Evolutionary conservation across 92 coral and sea anemone genomes (phyloP).

Genomic region (Ricordea florida): DNA sequence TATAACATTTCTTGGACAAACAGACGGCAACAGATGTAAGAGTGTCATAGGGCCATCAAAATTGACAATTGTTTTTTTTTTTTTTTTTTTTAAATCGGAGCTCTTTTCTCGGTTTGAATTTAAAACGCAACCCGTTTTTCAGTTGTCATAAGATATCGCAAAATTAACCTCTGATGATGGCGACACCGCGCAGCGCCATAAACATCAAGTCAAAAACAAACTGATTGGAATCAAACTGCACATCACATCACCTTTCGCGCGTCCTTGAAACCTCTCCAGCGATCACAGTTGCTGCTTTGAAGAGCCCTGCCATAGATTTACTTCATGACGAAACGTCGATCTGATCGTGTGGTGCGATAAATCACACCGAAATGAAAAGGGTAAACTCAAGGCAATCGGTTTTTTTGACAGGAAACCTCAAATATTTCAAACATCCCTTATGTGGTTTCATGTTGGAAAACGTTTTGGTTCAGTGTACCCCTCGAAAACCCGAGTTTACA

Average conservation of each 20-base stretch:
- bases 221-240: background rate
- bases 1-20: constrained; percentile 29
- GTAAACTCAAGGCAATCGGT: background rate
- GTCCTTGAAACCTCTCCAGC: background rate
- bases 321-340: background rate
- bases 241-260: background rate
- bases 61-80: constrained; percentile 3
- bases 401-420: constrained; percentile 5
- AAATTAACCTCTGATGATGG: background rate
- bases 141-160: constrained; percentile 1
- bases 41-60: constrained; percentile 25
- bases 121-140: background rate
- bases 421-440: constrained; percentile 14
- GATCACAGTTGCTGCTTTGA: background rate
- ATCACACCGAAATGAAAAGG: background rate
- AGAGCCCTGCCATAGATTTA: background rate
- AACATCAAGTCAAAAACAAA: background rate
- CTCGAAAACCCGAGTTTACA: background rate
- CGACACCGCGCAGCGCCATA: background rate
- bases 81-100: background rate
- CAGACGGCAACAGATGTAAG: constrained; percentile 45
- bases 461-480: background rate
- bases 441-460: background rate
- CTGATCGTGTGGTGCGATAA: background rate
- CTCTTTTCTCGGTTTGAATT: constrained; percentile 12